These are phyloP conservation scores for Enteromius unitaeniatus DNA, from an alignment of 2,797 vertebrate species.

Conservation along the genomic window DNA sequence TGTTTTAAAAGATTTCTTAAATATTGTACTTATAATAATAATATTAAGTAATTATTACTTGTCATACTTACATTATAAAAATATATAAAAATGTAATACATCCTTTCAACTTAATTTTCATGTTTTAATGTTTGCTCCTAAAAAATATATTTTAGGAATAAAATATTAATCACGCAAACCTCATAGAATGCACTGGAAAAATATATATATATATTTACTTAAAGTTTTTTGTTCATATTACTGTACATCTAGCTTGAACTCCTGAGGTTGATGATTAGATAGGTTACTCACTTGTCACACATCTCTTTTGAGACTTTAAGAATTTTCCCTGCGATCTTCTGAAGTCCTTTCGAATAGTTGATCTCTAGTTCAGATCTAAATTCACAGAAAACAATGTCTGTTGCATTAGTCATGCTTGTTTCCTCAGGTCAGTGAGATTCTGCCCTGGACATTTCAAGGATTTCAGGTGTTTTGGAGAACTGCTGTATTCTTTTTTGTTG, in stretches of 20 bases:
- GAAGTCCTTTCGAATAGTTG: constrained; percentile 84
- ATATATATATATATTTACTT: no score
- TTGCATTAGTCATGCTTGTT: background rate
- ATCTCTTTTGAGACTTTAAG: constrained; percentile 82
- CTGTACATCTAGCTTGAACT: background rate
- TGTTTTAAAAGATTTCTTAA: background rate
- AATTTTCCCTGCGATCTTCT: constrained; percentile 84
- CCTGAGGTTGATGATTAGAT: background rate
- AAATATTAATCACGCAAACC: background rate
- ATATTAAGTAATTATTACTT: background rate
- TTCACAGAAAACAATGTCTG: constrained; percentile 45
- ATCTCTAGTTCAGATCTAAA: constrained; percentile 85
- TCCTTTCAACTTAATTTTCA: background rate
- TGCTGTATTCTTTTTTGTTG: constrained; percentile 10
- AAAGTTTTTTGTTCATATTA: background rate
- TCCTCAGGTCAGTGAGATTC: constrained; percentile 41
- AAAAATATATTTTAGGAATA: background rate
- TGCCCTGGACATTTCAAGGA: constrained; percentile 33
- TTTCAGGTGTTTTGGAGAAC: background rate
- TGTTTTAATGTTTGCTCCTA: background rate
- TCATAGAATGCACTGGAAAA: no score
- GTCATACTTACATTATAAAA: no score
- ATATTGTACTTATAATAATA: constrained; percentile 1
- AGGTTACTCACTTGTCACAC: constrained; percentile 81
- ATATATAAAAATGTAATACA: no score